Base-by-base conservation (phyloP, 53 echinoderm and acorn worm species). In the Glandiceps talaboti region DNA sequence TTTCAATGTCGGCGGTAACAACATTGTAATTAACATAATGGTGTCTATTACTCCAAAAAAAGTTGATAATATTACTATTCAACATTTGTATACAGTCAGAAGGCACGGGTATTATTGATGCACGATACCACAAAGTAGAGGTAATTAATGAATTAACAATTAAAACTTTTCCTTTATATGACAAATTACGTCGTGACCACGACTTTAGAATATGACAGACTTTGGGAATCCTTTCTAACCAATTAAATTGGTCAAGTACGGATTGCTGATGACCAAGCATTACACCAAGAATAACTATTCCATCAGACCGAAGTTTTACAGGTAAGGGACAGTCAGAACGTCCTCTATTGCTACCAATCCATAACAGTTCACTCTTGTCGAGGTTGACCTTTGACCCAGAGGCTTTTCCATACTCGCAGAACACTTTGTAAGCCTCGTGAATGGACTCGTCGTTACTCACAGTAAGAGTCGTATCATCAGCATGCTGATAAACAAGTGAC, bases 381-480 rank as follows among this genome's bases (percentile, higher is more conserved):
- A 27, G 29, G 73, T 86, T 82, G 0, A 82, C 32, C 26, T 86
- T 82, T 0, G 81, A 76, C 0, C 86, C 86, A 0, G 86, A 86
- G 1, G 81, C 74, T 0, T 73, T 27, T 27, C 77, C 86, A 30
- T 86, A 86, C n/a, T 77, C 72, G 31, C 77, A 30, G 29, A 86
- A 26, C 45, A 82, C 26, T 12, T 25, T 12, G 29, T 81, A 76
- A 77, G 81, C 77, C n/a, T 30, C 30, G 0, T 26, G 29, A 0
- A 85, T 76, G 6, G 86, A 86, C 1, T 73, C 1, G 26, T 31
- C 81, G 29, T 85, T 76, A 27, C 80, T 74, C 26, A 85, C 81
- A 30, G 81, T 81, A 14, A 86, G 33, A 28, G 86, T 86, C 27
- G 86, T 86, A 79, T 86, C 86, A 25, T 86, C 86, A 32, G 82